phyloP scores from a whole-genome alignment of 2,888 invertebrate species.

The Hydraecia micacea region DNA sequence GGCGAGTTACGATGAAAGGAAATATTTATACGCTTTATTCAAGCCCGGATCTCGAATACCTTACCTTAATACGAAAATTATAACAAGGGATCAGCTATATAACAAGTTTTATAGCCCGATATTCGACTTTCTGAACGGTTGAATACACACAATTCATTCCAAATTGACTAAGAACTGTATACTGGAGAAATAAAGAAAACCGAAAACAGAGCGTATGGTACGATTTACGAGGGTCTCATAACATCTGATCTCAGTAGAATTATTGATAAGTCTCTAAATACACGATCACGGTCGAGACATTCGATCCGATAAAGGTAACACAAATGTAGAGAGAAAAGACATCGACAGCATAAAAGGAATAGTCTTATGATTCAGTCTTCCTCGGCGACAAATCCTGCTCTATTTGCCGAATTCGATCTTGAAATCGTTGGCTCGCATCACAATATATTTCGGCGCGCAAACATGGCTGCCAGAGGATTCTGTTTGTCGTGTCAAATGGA shows the following conservation, averaged over 20 bases:
- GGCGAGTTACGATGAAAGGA: conserved; percentile 53
- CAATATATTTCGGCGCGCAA: conserved; percentile 72
- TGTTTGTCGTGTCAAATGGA: conserved; percentile 78
- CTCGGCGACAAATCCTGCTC: conserved; percentile 60
- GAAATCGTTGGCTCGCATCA: conserved; percentile 62
- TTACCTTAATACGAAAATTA: conserved; percentile 68
- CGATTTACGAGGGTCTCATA: conserved; percentile 46
- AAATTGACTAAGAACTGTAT: conserved; percentile 47
- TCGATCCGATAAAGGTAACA: conserved; percentile 54
- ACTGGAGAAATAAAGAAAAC: conserved; percentile 33
- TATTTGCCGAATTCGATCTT: conserved; percentile 66
- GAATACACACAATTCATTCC: conserved; percentile 54
- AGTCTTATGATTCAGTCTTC: conserved; percentile 53
- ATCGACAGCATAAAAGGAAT: conserved; percentile 44
- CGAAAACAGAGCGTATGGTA: conserved; percentile 23
- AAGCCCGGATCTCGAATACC: conserved; percentile 54
- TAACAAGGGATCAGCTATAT: conserved; percentile 58
- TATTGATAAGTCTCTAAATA: conserved; percentile 54
- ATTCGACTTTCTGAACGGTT: conserved; percentile 47
- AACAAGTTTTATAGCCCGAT: conserved; percentile 48
- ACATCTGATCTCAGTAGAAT: conserved; percentile 45
- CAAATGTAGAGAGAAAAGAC: conserved; percentile 45
- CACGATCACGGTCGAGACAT: conserved; percentile 37
- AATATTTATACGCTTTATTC: conserved; percentile 45
- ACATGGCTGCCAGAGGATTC: conserved; percentile 67